phyloP scores from a whole-genome alignment of 2,888 invertebrate genomes.

The Operophtera brumata region DNA sequence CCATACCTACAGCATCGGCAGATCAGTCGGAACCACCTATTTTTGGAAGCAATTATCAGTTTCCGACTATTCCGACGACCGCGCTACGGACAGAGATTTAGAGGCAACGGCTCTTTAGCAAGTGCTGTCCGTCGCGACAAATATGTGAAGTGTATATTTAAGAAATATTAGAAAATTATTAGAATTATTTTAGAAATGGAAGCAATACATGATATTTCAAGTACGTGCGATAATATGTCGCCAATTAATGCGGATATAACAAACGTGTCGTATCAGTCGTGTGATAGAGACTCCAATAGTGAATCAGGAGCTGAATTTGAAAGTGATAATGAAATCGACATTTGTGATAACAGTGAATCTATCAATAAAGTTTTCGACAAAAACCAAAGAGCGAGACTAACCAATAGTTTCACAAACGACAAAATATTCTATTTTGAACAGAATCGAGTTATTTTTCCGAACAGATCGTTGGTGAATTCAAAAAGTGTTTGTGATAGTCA shows the following conservation, averaged over 20 bases:
- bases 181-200: slow-evolving; percentile 57
- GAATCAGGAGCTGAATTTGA: slow-evolving; percentile 65
- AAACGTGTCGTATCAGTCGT: slow-evolving; percentile 41
- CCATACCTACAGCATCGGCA: slow-evolving; percentile 68
- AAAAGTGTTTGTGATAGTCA: slow-evolving; percentile 46
- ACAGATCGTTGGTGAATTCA: slow-evolving; percentile 45
- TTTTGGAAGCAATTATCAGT: slow-evolving; percentile 76
- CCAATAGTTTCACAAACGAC: slow-evolving; percentile 46
- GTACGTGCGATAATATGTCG: slow-evolving; percentile 67
- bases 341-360: slow-evolving; percentile 71
- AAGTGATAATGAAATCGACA: slow-evolving; percentile 76
- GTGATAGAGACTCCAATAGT: slow-evolving; percentile 51
- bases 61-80: slow-evolving; percentile 49
- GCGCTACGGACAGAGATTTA: slow-evolving; percentile 48
- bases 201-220: slow-evolving; percentile 64
- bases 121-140: slow-evolving; percentile 4
- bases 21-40: slow-evolving; percentile 68
- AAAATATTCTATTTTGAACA: slow-evolving; percentile 55
- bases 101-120: slow-evolving; percentile 31
- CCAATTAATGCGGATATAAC: slow-evolving; percentile 36
- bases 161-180: too few relatives aligned
- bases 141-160: slow-evolving; percentile 6
- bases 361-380: slow-evolving; percentile 39
- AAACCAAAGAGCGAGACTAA: slow-evolving; percentile 32
- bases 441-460: slow-evolving; percentile 47